Conservation (phyloP, 2,888 invertebrate species). For the Branchipolynoe longqiensis region DNA sequence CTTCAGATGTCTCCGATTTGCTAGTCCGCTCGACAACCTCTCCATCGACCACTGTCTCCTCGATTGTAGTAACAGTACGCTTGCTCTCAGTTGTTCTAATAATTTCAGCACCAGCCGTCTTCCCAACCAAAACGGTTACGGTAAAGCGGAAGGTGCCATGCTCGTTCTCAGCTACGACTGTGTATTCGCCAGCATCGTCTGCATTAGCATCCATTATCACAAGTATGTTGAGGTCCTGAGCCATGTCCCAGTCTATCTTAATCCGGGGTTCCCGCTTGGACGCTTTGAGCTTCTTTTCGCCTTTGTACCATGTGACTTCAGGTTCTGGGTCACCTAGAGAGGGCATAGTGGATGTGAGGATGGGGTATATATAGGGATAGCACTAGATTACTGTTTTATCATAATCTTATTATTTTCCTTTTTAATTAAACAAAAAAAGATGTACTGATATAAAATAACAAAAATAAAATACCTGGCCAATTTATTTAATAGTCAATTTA, state of each 20-base stretch:
- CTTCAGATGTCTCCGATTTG: constrained; percentile 14
- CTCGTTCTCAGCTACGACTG: constrained; percentile 45
- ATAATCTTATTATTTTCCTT: too few species aligned
- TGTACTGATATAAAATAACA: too few species aligned
- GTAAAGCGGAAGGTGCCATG: constrained; percentile 15
- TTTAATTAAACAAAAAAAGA: too few species aligned
- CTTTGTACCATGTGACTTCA: constrained; percentile 78
- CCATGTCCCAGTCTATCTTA: constrained; percentile 56
- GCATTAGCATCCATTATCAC: constrained; percentile 48
- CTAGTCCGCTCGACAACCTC: constrained; percentile 52
- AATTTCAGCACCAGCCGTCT: not conserved
- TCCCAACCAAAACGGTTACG: constrained; percentile 34
- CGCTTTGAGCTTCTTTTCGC: constrained; percentile 69
- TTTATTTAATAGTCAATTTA: too few species aligned
- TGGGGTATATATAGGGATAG: too few species aligned
- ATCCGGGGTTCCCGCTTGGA: constrained; percentile 59
- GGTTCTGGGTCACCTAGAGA: constrained; percentile 68
- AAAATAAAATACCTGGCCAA: too few species aligned
- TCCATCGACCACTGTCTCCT: constrained; percentile 35
- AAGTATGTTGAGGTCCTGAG: constrained; percentile 15
- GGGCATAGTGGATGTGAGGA: too few species aligned
- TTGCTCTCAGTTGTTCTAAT: constrained; percentile 27
- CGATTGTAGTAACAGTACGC: not conserved
- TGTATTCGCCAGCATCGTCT: constrained; percentile 61
- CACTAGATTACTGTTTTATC: too few species aligned